phyloP scores from a whole-genome alignment of 2,888 invertebrate species.

The Ophioninae sp. region DNA sequence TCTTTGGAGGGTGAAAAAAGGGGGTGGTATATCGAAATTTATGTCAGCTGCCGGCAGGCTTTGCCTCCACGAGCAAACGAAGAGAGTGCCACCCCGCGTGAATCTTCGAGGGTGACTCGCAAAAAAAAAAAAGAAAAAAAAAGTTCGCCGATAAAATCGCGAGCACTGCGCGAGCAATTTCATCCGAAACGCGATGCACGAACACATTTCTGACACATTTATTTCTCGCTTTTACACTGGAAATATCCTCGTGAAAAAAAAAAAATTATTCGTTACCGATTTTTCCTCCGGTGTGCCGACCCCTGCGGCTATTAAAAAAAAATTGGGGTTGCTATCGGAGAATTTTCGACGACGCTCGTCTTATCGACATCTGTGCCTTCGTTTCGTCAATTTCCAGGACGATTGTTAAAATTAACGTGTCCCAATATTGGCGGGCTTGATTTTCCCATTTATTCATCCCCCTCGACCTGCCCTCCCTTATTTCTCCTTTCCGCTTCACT shows the following conservation, averaged over 20 bases:
- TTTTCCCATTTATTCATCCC: constrained; percentile 29
- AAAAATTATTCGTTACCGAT: constrained; percentile 21
- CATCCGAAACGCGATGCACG: constrained; percentile 41
- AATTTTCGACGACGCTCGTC: not conserved
- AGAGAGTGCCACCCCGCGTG: constrained; percentile 35
- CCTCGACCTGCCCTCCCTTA: constrained; percentile 33
- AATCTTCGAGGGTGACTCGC: constrained; percentile 24
- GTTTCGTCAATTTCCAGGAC: not conserved
- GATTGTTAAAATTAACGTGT: constrained; percentile 7
- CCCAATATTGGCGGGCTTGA: not conserved
- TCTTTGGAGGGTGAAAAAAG: constrained; percentile 41
- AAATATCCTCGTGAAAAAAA: constrained; percentile 38
- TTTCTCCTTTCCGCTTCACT: constrained; percentile 23
- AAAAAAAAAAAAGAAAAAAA: constrained; percentile 30
- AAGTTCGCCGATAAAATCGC: constrained; percentile 63
- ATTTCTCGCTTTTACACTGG: constrained; percentile 1
- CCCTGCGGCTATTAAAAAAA: not conserved
- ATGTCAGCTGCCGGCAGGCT: constrained; percentile 56
- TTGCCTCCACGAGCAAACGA: constrained; percentile 43
- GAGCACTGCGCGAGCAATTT: constrained; percentile 54
- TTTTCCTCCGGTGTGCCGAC: not conserved
- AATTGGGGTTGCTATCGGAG: not conserved
- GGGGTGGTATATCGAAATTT: constrained; percentile 63
- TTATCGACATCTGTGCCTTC: constrained; percentile 19
- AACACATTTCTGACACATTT: constrained; percentile 40